These are phyloP conservation scores for Tachina fera DNA, from an alignment of 2,888 invertebrate genomes.

Conservation along the genomic window DNA sequence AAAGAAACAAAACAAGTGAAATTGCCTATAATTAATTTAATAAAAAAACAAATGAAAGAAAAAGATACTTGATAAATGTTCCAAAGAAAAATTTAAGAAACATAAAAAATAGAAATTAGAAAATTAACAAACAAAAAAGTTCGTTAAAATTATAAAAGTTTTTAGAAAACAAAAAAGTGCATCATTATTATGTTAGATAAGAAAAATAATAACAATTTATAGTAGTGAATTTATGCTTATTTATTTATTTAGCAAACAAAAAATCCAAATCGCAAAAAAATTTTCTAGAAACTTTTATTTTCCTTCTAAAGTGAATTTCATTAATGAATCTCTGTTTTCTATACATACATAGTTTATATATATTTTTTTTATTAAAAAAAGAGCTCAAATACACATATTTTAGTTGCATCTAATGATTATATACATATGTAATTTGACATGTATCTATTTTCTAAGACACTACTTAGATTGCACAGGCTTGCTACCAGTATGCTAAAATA, in stretches of 20 bases:
- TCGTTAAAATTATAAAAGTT: conserved; percentile 59
- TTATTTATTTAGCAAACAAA: conserved; percentile 23
- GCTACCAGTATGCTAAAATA: too few relatives aligned
- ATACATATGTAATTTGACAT: conserved; percentile 1
- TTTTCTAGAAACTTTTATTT: conserved; percentile 21
- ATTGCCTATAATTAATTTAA: conserved; percentile 59
- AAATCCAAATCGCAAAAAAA: conserved; percentile 7
- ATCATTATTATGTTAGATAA: conserved; percentile 64
- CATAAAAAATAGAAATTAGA: conserved; percentile 66
- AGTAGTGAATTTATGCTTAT: conserved; percentile 49
- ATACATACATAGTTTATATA: not conserved
- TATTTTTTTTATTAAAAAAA: not conserved
- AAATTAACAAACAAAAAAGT: conserved; percentile 50
- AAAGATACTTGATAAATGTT: conserved; percentile 65
- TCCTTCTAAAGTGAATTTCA: not conserved
- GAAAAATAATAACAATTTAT: conserved; percentile 55
- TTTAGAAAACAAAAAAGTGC: conserved; percentile 55
- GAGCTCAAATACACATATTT: conserved; percentile 18
- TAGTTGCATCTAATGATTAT: conserved; percentile 5
- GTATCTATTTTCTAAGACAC: not conserved
- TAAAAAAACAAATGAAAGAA: conserved; percentile 41
- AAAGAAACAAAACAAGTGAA: conserved; percentile 54
- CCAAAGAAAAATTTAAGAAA: conserved; percentile 67
- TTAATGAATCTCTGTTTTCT: conserved; percentile 46
- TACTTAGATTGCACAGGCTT: too few relatives aligned